A percentile compares a stretch with the other conserved stretches of the same genome.
Evolutionary conservation across 2,888 invertebrate genomes (phyloP).

Genomic region (Troides helena): DNA sequence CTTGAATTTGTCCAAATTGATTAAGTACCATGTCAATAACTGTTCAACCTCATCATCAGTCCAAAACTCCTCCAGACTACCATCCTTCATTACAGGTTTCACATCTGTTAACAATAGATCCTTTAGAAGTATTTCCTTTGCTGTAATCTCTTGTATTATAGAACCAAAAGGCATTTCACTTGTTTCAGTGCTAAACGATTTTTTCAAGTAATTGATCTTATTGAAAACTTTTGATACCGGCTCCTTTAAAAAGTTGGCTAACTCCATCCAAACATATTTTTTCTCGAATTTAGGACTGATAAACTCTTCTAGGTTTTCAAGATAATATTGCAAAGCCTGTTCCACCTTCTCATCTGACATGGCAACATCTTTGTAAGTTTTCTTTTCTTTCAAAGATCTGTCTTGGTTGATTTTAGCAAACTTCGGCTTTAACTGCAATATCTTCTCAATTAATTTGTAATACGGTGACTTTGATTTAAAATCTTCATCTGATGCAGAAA

Average conservation of each 20-base stretch:
- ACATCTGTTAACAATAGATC: conserved; percentile 44
- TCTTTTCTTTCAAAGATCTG: conserved; percentile 43
- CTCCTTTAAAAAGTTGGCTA: conserved; percentile 53
- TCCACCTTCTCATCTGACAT: conserved; percentile 54
- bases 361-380: conserved; percentile 50
- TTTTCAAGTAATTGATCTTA: conserved; percentile 66
- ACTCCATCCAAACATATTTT: conserved; percentile 63
- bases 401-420: conserved; percentile 45
- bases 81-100: conserved; percentile 40
- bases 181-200: conserved; percentile 46
- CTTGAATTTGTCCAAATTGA: conserved; percentile 70
- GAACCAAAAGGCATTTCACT: conserved; percentile 42
- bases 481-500: conserved; percentile 40
- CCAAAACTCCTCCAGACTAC: conserved; percentile 50
- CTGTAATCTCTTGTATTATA: conserved; percentile 51
- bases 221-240: conserved; percentile 59
- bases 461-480: conserved; percentile 40
- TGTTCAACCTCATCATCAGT: conserved; percentile 58
- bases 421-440: conserved; percentile 54
- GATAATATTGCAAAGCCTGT: conserved; percentile 58
- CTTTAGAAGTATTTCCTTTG: conserved; percentile 51
- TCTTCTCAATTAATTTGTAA: conserved; percentile 51
- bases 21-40: conserved; percentile 64
- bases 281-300: conserved; percentile 63
- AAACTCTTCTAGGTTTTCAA: conserved; percentile 65